These are phyloP conservation scores for Helarctos malayanus DNA, from an alignment of 2,797 vertebrate genomes.

Conservation along the genomic window DNA sequence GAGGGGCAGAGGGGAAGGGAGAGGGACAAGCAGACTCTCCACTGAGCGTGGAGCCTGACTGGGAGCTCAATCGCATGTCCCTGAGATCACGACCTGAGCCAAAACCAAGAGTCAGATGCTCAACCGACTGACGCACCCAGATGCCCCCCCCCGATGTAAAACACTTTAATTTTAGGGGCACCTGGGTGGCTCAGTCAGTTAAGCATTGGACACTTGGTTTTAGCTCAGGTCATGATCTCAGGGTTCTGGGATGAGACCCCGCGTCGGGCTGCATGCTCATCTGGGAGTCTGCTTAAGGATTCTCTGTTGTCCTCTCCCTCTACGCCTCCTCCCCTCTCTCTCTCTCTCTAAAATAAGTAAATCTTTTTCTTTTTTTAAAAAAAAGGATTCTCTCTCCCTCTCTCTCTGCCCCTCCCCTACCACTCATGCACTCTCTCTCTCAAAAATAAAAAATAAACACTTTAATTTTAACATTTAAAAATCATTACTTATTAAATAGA, in stretches of 20 bases:
- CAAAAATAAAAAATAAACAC: background rate
- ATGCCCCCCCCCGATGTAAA: background rate
- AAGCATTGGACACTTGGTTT: background rate
- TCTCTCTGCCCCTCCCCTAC: background rate
- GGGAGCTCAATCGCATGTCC: background rate
- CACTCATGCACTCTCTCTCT: background rate
- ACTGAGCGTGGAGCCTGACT: background rate
- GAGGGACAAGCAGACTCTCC: background rate
- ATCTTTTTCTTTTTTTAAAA: background rate
- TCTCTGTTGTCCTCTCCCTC: no score
- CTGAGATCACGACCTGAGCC: background rate
- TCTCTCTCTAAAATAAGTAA: background rate
- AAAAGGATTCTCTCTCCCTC: background rate
- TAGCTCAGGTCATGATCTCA: no score
- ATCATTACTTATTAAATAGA: background rate
- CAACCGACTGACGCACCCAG: background rate
- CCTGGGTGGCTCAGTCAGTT: background rate
- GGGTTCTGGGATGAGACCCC: no score
- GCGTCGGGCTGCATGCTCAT: no score
- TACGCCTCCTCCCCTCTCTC: rapidly evolving
- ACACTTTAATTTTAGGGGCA: background rate
- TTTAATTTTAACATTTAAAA: background rate
- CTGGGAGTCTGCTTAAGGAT: no score
- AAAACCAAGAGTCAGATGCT: background rate
- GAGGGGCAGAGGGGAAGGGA: background rate